Evolutionary conservation across 2,797 vertebrate species (phyloP), one percentile per base, ranked within the genome.

Genomic region (Silurus aristotelis): DNA sequence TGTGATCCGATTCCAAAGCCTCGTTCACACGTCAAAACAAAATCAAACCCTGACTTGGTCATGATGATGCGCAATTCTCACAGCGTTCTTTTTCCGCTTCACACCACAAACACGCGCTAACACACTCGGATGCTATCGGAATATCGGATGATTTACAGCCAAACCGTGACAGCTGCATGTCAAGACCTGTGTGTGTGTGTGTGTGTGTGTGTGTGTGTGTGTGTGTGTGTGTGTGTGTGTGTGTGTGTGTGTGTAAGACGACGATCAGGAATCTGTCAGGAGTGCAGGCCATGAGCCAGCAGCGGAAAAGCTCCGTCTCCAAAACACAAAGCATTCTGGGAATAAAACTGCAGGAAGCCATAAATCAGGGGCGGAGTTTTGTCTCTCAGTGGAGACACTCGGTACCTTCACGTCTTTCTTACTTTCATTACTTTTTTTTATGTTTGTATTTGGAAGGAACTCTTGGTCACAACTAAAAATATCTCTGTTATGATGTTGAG

Each of bases 301-400:
- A 82, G 27, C 2, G 52, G 64, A 82, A 82, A 56, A 25, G 14
- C 77, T 56, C 17, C 0, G 48, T 82, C 84, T 85, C 80, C 84
- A 85, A 58, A 86, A 78, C 64, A 61, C 81, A 83, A 63, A 72
- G 75, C 81, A 83, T 64, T 52, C 56, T 86, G 81, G 81, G 82
- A 86, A 79, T 79, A 61, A 72, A 63, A n/a, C 27, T 56, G 15
- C 81, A 86, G 85, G 85, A 86, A 86, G 75, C 72, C 75, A 86
- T 86, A 83, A 86, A 86, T 86, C 68, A 56, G 8, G 12, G 6
- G 31, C 5, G 0, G 31, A 86, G 25, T 77, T 64, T 4, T 76
- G 38, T 38, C 71, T 22, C 80, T 82, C 52, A 38, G 38, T 58
- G 43, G 25, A 70, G 58, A 71, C 2, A 10, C 61, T 80, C 48